Base-by-base conservation (phyloP, 2,888 invertebrate genomes). In the Synanthedon vespiformis region DNA sequence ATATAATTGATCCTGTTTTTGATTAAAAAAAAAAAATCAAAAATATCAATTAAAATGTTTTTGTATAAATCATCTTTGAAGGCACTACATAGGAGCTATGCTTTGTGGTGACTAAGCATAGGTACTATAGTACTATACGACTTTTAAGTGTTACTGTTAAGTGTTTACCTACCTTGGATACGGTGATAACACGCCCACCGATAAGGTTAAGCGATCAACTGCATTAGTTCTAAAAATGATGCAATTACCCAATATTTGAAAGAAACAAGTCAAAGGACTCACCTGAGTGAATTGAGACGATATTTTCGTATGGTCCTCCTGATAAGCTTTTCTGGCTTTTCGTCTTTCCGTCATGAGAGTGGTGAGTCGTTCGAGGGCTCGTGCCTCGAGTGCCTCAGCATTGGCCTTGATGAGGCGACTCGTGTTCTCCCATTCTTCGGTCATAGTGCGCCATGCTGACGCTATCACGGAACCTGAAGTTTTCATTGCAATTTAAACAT, bases 361-460 rank as follows among this genome's bases (percentile, higher is more conserved):
- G 60, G 90, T 90, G 58, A 98, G 89, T 61, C 94, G 92, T 65
- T 97, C 96, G 53, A 95, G 80, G 11, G 95, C 95, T 57, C 93
- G 91, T 34, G 91, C 92, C 72, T 95, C 95, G 61, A 98, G 88
- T 22, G 92, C 90, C 74, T 97, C 97, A 1, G 96, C 94, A 74
- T 96, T 97, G 57, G 92, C 90, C 69, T 92, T 92, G 56, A 98
- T 92, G 60, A 94, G 88, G 62, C 93, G 92, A 18, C 95, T 94
- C 53, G 94, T 92, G 67, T 91, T 93, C 74, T 97, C 97, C 78
- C 97, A 90, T 69, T 97, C 96, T 65, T 95, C 95, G 80, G 97
- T 93, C 82, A 96, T 93, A 54, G 92, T 92, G 63, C 92, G 91
- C 97, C 97, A 97, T 51, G 92, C 90, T 53, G 90, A 87, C 41